Evolutionary conservation across 2,113 vertebrate genomes (phyloP).

Genomic region (Antidorcas marsupialis): DNA sequence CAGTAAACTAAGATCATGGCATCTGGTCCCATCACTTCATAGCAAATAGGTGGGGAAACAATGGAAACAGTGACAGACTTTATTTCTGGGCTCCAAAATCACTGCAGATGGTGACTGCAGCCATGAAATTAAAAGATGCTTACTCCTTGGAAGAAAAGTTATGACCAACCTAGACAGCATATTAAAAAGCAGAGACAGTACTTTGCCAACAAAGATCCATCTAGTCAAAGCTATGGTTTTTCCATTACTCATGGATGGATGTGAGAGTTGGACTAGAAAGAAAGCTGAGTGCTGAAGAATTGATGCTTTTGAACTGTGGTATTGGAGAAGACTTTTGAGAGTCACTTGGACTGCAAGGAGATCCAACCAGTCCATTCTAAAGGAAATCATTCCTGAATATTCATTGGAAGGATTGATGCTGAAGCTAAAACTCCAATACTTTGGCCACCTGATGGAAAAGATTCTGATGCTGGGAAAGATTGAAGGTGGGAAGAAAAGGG

Average conservation of each 20-base stretch:
- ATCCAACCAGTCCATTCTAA: neutral
- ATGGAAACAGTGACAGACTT: neutral
- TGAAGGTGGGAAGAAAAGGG: neutral
- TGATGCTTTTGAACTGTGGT: neutral
- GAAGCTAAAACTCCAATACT: neutral
- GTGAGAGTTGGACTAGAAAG: neutral
- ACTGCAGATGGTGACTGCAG: neutral
- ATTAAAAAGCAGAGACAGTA: neutral
- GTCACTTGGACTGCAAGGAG: neutral
- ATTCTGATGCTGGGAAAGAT: neutral
- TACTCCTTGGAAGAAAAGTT: neutral
- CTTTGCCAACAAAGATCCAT: neutral
- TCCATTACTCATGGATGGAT: neutral
- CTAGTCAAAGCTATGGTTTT: neutral
- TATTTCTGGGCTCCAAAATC: neutral
- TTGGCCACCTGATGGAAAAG: neutral
- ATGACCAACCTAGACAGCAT: neutral
- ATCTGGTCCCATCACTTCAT: neutral
- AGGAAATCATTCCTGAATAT: neutral
- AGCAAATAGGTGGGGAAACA: neutral
- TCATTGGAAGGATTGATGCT: neutral
- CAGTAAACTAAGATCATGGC: neutral
- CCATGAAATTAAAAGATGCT: neutral
- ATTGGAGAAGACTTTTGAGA: neutral
- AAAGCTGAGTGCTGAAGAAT: neutral